These are phyloP conservation scores for Drosophila lacertosa DNA, from an alignment of 1,140 invertebrate species.

Conservation along the genomic window DNA sequence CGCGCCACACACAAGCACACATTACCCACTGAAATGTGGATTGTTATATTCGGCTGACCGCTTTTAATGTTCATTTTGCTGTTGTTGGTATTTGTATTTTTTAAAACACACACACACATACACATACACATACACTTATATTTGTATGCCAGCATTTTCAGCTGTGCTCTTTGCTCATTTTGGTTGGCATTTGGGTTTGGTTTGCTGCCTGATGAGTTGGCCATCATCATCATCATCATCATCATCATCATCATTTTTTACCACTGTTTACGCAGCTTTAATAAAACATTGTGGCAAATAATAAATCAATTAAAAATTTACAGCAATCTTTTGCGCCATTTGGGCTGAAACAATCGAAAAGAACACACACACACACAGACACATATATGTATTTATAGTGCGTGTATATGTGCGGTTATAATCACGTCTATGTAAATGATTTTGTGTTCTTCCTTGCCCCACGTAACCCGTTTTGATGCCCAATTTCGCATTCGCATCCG, in stretches of 20 bases:
- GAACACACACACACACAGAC: no score
- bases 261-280: conserved; percentile 59
- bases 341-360: conserved; percentile 22
- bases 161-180: conserved; percentile 50
- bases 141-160: not conserved
- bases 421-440: conserved; percentile 5
- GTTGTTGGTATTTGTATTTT: conserved; percentile 5
- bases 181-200: no score
- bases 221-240: no score
- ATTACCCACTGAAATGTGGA: not conserved
- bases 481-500: conserved; percentile 40
- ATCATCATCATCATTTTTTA: no score
- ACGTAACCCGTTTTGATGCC: conserved; percentile 28
- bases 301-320: conserved; percentile 73
- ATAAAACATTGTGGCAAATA: conserved; percentile 65
- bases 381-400: not conserved
- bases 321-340: not conserved
- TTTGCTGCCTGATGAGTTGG: conserved; percentile 19
- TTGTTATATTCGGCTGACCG: conserved; percentile 29
- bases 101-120: no score
- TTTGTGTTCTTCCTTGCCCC: not conserved
- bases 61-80: conserved; percentile 48
- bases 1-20: conserved; percentile 1
- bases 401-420: conserved; percentile 24
- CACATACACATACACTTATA: no score